phyloP scores from a whole-genome alignment of 2,113 vertebrate species.

The Ptychochromis oligacanthus region DNA sequence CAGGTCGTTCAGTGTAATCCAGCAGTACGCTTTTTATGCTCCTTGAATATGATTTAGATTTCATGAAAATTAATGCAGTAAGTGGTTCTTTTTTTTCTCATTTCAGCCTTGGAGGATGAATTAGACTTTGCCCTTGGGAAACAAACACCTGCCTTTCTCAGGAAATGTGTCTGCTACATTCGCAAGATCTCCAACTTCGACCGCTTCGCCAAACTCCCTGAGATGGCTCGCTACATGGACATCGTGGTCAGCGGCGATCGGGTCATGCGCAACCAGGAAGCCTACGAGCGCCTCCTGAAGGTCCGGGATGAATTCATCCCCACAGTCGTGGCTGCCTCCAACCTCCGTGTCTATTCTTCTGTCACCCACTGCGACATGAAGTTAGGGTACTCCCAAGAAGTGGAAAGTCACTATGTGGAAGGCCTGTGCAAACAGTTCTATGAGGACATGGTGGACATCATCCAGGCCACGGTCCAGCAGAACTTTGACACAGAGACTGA shows the following conservation, averaged over 20 bases:
- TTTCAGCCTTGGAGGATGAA: constrained; percentile 94
- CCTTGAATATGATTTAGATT: background rate
- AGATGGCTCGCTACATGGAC: constrained; percentile 97
- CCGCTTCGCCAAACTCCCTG: constrained; percentile 92
- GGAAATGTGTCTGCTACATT: constrained; percentile 99
- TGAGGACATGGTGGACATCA: constrained; percentile 99
- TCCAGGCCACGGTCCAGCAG: constrained; percentile 97
- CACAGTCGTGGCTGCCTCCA: constrained; percentile 92
- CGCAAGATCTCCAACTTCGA: constrained; percentile 98
- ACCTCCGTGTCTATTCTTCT: constrained; percentile 95
- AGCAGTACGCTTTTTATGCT: background rate
- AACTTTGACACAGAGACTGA: constrained; percentile 97
- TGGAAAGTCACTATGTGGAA: constrained; percentile 97
- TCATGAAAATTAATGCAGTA: background rate
- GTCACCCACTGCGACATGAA: constrained; percentile 99
- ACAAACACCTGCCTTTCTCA: constrained; percentile 96
- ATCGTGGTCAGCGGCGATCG: constrained; percentile 85
- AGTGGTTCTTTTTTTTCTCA: background rate
- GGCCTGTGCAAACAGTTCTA: constrained; percentile 99
- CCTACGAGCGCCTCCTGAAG: constrained; percentile 92
- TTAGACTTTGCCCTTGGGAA: constrained; percentile 98
- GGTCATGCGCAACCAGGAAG: constrained; percentile 90
- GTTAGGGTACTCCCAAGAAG: constrained; percentile 94
- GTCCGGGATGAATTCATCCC: constrained; percentile 98
- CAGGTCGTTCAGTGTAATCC: background rate